Evolutionary conservation across 2,888 invertebrate species (phyloP).

Genomic region (Mythimna albipuncta): DNA sequence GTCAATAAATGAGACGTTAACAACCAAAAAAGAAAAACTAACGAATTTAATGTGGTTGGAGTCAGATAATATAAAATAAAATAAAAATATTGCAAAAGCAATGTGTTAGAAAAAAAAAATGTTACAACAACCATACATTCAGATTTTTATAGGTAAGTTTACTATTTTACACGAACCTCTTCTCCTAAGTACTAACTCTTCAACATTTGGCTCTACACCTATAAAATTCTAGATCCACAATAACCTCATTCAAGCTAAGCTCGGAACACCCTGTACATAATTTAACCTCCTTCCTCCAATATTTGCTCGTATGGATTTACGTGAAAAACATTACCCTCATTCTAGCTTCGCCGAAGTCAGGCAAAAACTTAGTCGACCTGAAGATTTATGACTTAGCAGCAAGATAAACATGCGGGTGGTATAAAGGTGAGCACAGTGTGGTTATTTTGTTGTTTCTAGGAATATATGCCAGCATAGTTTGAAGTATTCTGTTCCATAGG

Average conservation of each 20-base stretch:
- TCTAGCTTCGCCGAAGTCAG: slow-evolving; percentile 58
- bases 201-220: neutral
- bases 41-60: too few species aligned
- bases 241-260: slow-evolving; percentile 21
- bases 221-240: slow-evolving; percentile 4
- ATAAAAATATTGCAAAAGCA: too few species aligned
- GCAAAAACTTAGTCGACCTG: slow-evolving; percentile 59
- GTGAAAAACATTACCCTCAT: slow-evolving; percentile 58
- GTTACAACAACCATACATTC: too few species aligned
- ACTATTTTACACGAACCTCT: too few species aligned
- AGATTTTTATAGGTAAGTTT: too few species aligned
- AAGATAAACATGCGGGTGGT: slow-evolving; percentile 44
- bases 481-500: too few species aligned
- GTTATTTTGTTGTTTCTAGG: slow-evolving; percentile 10
- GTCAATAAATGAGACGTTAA: too few species aligned
- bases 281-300: slow-evolving; percentile 19
- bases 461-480: neutral
- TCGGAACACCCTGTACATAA: slow-evolving; percentile 34
- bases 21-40: too few species aligned
- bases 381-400: slow-evolving; percentile 61
- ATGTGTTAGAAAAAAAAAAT: too few species aligned
- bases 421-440: neutral
- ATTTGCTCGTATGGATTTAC: slow-evolving; percentile 43
- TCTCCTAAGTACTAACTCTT: neutral
- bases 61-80: too few species aligned